Evolutionary conservation across 2,888 invertebrate species (phyloP), one percentile per base, ranked within the genome.

Genomic region (Parelbella ahira): DNA sequence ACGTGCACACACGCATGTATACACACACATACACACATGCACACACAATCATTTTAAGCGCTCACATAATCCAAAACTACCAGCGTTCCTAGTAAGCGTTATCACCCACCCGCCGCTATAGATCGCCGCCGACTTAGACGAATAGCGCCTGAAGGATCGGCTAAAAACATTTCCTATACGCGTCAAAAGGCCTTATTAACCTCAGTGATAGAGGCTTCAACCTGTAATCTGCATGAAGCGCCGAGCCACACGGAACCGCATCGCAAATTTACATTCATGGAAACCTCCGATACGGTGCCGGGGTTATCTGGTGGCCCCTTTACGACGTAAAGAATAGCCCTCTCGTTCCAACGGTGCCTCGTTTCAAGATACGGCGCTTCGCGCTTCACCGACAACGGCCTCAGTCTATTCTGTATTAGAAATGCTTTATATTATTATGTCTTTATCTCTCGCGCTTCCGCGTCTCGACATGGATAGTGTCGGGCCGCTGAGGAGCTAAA

Each of bases 241-340:
- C 15, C 25, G 25, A 39, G 9, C 42, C 45, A 48, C 51, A 49
- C 44, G 53, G 51, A 52, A 51, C 51, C 30, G 29, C 34, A 42
- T 42, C 44, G 47, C 42, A 49, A 58, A 68, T 77, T 73, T 76
- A 74, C 69, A 63, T 69, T 62, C 65, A 62, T 59, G 63, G 59
- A 60, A 60, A 53, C 51, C 41, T 51, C 50, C 47, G 62, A 60
- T 56, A 58, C 57, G 76, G 75, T n/a, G n/a, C n/a, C n/a, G 57
- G 55, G 78, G 78, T 78, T 78, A 78, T 78, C 78, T 54, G 34
- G 42, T 65, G 69, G 51, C 76, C 74, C 60, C 72, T 68, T 68
- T 70, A 60, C 45, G 53, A 48, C 45, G 58, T 65, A 60, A 66
- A 60, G 59, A 53, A 64, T 51, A 65, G 61, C 51, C n/a, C 50